Percentiles rank a stretch among this genome's conserved stretches.
Conservation (phyloP, 1,140 invertebrate genomes). For the Zaprionus capensis region DNA sequence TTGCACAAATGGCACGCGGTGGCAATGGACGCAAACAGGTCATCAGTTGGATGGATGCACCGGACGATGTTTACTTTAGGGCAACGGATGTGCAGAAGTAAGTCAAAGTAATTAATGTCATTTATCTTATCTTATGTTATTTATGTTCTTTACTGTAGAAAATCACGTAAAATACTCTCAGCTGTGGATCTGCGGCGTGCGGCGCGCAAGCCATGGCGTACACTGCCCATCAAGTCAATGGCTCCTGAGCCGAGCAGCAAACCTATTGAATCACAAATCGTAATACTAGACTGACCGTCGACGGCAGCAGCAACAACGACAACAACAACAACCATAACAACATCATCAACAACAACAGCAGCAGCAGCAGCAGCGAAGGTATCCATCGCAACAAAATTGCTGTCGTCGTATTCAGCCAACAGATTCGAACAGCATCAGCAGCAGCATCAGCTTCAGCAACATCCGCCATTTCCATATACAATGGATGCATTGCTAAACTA, state of each 20-base stretch:
- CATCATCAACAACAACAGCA: constrained; percentile 44
- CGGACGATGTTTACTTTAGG: constrained; percentile 98
- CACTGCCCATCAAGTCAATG: constrained; percentile 84
- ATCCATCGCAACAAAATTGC: constrained; percentile 58
- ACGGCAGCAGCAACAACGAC: constrained; percentile 57
- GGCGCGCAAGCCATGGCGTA: constrained; percentile 95
- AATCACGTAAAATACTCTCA: constrained; percentile 92
- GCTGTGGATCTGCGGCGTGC: constrained; percentile 93
- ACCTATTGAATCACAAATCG: constrained; percentile 87
- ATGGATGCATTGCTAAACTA: constrained; percentile 88
- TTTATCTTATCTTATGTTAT: neutral
- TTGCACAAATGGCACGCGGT: constrained; percentile 88
- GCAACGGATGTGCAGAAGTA: constrained; percentile 95
- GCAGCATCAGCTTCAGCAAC: constrained; percentile 75
- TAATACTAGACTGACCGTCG: constrained; percentile 89
- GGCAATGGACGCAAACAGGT: constrained; percentile 92
- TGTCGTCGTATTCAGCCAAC: constrained; percentile 70
- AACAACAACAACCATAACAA: constrained; percentile 39
- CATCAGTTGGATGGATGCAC: constrained; percentile 98
- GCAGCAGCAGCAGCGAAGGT: constrained; percentile 63
- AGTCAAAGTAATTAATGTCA: constrained; percentile 78
- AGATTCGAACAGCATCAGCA: constrained; percentile 74
- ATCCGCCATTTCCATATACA: constrained; percentile 86
- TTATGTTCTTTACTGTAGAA: constrained; percentile 86
- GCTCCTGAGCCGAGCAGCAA: constrained; percentile 72